Percentiles rank a stretch among this genome's conserved stretches.
Conservation (phyloP, 2,797 vertebrate genomes). For the Clangula hyemalis region DNA sequence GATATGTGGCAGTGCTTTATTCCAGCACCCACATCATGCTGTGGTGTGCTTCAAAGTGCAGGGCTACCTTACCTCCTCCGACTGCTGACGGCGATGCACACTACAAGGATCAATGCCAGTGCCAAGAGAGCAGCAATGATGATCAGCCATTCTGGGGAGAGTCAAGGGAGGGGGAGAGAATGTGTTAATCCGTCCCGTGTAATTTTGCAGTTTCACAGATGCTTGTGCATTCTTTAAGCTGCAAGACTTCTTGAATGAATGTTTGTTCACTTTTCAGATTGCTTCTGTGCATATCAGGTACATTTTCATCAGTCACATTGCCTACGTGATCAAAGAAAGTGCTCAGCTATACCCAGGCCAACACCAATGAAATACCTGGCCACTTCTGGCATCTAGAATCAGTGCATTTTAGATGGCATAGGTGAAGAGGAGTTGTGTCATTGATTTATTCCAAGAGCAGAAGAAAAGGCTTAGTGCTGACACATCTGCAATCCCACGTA, state of each 20-base stretch:
- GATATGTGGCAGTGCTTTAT: not conserved
- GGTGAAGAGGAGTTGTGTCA: not conserved
- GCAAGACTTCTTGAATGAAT: not conserved
- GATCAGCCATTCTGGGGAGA: slow-evolving; percentile 79
- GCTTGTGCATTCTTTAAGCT: not conserved
- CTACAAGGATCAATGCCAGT: slow-evolving; percentile 75
- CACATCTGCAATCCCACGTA: not conserved
- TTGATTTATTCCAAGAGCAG: not conserved
- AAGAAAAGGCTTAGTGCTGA: not conserved
- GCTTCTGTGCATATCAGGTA: not conserved
- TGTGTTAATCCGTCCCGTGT: accelerated
- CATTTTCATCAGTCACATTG: not conserved
- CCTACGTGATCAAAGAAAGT: not conserved
- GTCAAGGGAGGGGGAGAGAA: not conserved
- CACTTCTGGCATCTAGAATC: too few species aligned
- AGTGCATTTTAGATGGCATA: not conserved
- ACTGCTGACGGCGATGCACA: slow-evolving; percentile 80
- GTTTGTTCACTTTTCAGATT: not conserved
- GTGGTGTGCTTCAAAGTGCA: not conserved
- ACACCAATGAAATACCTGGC: not conserved
- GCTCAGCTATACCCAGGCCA: not conserved
- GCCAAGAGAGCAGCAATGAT: slow-evolving; percentile 76
- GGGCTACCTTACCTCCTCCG: slow-evolving; percentile 75
- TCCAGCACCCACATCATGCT: not conserved
- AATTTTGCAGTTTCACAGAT: not conserved